Evolutionary conservation across 2,888 invertebrate species (phyloP), one percentile per base, ranked within the genome.

Genomic region (Hypena proboscidalis): DNA sequence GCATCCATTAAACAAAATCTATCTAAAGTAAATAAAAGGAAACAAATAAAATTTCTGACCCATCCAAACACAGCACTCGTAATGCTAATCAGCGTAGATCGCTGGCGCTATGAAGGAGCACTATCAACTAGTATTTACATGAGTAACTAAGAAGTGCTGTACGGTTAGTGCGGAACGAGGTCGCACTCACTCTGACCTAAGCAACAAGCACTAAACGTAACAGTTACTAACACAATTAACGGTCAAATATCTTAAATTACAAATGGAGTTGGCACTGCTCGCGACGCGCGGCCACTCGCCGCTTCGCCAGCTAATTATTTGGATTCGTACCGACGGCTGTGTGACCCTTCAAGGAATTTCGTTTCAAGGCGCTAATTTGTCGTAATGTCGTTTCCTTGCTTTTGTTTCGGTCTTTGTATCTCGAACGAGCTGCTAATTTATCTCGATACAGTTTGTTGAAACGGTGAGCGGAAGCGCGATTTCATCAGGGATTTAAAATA

Each of bases 51-150:
- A 72, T 57, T 71, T 86, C 89, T 90, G 90, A 91, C 91, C 83
- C 90, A 90, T 90, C 90, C 90, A 87, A 85, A 85, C 74, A 86
- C 80, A 83, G 82, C 83, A 85, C 80, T 80, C 79, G 70, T 67
- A 73, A 69, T 67, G 59, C 73, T 75, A 83, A 63, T 71, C 75
- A 74, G 74, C 78, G 71, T 62, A 63, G 58, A 67, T 58, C 65
- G 71, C 78, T 74, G 75, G 56, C 42, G 40, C 85, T 86, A 86
- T 70, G 38, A 56, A 71, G 67, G 62, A 71, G 56, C 58, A 66
- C 85, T 88, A 85, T 74, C 42, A 70, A 61, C 85, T 88, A 88
- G 61, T 73, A 73, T 77, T 74, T 80, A 83, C 74, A 83, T 70
- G 67, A 76, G 58, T 59, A 61, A 76, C 80, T 83, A 83, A 73